These are phyloP conservation scores for Phengaris alcon DNA, from an alignment of 2,888 invertebrate species.

Conservation along the genomic window DNA sequence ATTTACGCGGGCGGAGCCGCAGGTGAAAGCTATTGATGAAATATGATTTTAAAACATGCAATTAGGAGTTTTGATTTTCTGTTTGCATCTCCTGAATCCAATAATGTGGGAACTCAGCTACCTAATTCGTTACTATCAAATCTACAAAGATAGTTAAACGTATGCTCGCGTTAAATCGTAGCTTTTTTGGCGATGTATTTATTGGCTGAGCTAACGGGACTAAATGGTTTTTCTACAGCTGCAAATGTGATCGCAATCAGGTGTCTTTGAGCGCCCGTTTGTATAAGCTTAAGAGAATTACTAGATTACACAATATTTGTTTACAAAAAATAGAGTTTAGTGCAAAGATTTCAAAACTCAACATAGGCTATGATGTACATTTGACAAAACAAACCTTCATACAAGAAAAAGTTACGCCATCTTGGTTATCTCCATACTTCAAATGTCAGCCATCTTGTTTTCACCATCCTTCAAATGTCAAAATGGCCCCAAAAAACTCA, in stretches of 20 bases:
- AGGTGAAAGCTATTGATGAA: too few relatives aligned
- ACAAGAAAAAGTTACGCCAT: too few relatives aligned
- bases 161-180: slow-evolving; percentile 30
- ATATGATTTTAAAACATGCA: too few relatives aligned
- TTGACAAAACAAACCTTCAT: too few relatives aligned
- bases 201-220: slow-evolving; percentile 34
- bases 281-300: slow-evolving; percentile 31
- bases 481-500: too few relatives aligned
- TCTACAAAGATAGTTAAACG: neutral
- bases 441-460: too few relatives aligned
- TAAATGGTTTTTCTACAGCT: slow-evolving; percentile 33
- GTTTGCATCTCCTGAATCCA: too few relatives aligned
- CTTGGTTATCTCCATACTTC: too few relatives aligned
- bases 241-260: slow-evolving; percentile 40
- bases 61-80: too few relatives aligned
- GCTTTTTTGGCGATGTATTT: slow-evolving; percentile 31
- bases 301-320: neutral
- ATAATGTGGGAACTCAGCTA: neutral
- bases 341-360: neutral
- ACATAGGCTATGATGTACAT: too few relatives aligned
- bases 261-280: slow-evolving; percentile 34
- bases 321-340: neutral
- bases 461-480: too few relatives aligned
- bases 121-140: neutral
- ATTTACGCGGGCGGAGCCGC: too few relatives aligned